Base-by-base conservation (phyloP, 2,113 vertebrate species). In the Eclectus roratus region DNA sequence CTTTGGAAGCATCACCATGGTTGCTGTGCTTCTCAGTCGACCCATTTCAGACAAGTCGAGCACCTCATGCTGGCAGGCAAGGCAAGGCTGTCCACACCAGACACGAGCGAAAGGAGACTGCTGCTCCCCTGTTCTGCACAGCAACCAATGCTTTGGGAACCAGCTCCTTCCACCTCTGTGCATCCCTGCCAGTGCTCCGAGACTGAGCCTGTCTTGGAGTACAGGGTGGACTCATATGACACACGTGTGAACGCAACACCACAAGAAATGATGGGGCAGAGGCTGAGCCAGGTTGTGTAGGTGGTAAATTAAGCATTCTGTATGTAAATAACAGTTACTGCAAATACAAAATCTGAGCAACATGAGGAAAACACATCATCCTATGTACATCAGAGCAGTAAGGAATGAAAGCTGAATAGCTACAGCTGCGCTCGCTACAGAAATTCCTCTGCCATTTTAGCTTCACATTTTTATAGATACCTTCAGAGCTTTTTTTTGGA, bases 381-480 rank as follows among this genome's bases (percentile, higher is more conserved):
- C 68, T 69, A 4, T 24, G 76, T 28, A 58, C 89, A 80, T 37
- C 58, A 89, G 91, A 85, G 73, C 86, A 72, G 77, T 20, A 39
- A 15, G 10, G 88, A 92, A 64, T 18, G 74, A 25, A 7, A 81
- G 69, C 91, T 74, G 41, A 72, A 8, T 2, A 44, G 68, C 66
- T 31, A 13, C 88, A 90, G 93, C 87, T 82, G 71, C 29, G 13
- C 91, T 55, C 10, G 0, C 58, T 31, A 6, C 65, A 69, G 6
- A 66, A 77, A 50, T 47, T 89, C 91, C 79, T 91, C 64, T 88
- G 85, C 72, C 41, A 4, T 17, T 90, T 90, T n/a, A 24, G 49
- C 69, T 92, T 94, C 95, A 80, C 88, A 84, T 93, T 93, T 94
- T 84, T 68, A 69, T 52, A 77, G 93, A 88, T 89, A 89, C 53